Percentiles rank a stretch among this genome's conserved stretches.
phyloP scores from a whole-genome alignment of 2,113 vertebrate species.

The Xenopus borealis region DNA sequence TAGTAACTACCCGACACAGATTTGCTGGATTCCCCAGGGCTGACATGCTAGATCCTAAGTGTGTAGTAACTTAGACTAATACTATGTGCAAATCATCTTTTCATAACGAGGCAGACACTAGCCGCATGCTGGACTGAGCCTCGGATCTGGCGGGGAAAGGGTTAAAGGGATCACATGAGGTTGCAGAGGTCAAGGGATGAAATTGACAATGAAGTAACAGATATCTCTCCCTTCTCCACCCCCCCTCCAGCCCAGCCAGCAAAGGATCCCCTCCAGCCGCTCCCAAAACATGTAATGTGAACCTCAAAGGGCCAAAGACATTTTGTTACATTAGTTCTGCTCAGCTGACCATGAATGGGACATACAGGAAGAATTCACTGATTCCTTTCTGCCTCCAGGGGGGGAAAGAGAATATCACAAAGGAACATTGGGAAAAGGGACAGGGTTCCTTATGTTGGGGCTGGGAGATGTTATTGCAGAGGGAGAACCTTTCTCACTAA shows the following conservation, averaged over 20 bases:
- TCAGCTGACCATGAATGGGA: constrained; percentile 92
- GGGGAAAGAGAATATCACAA: constrained; percentile 7
- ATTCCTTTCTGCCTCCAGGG: constrained; percentile 35
- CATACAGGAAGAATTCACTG: constrained; percentile 87
- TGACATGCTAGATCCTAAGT: constrained; percentile 20
- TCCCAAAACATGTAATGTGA: constrained; percentile 78
- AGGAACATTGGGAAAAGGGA: background rate
- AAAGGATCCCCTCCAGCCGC: constrained; percentile 59
- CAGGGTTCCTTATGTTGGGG: background rate
- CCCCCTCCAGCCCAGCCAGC: background rate
- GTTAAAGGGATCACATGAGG: constrained; percentile 50
- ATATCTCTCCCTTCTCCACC: constrained; percentile 53
- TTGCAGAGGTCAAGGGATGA: constrained; percentile 52
- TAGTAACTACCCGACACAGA: constrained; percentile 13
- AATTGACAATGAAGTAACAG: constrained; percentile 66
- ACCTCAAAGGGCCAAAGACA: constrained; percentile 76
- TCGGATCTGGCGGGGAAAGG: constrained; percentile 46
- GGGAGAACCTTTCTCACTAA: background rate
- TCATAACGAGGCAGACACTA: constrained; percentile 6
- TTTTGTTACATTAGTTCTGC: constrained; percentile 93
- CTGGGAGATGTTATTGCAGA: background rate
- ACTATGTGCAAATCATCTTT: background rate
- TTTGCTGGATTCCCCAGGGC: constrained; percentile 8
- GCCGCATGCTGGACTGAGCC: constrained; percentile 8
- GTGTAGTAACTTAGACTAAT: constrained; percentile 10